Evolutionary conservation across 2,113 vertebrate genomes (phyloP), one percentile per base, ranked within the genome.

Genomic region (Catharus minimus): DNA sequence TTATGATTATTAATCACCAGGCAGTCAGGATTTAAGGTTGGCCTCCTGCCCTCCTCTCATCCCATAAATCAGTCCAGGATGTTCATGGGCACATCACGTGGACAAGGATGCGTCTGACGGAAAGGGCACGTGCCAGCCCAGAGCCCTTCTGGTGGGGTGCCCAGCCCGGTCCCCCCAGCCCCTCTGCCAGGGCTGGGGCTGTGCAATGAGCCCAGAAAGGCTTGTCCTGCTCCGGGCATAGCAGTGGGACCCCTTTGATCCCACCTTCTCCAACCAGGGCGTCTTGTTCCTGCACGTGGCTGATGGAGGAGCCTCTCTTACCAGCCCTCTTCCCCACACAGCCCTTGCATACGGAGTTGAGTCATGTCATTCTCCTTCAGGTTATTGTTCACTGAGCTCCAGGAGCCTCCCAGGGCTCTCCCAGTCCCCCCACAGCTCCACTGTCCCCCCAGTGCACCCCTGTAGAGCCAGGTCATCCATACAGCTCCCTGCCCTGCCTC

Each of bases 1-100:
- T 96, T 91, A 92, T 94, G 91, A 95, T 93, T 95, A 95, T 94
- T 95, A 96, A 96, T 94, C 94, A 95, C 66, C 46, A 61, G 61
- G 82, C 93, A 94, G 87, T 30, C 91, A 85, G 93, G 94, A 82
- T 96, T 95, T 94, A 82, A 96, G 78, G 78, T n/a, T 94, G 93
- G 93, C 89, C 94, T 94, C 87, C 82, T 92, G 95, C 90, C 90
- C 86, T 95, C 39, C 67, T 92, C 93, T 94, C 93, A 95, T 93
- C 74, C 88, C 92, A 92, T 95, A 94, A 95, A 95, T 94, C 93
- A 96, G 88, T 1, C 77, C 7, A 1, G 80, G 88, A 90, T 89
- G 81, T 61, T 82, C 71, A 5, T 2, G 84, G 89, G 9, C 84
- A 16, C 26, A 0, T 82, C 95, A 95, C 94, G 55, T 89, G 95